phyloP scores from a whole-genome alignment of 2,797 vertebrate genomes.

The Pampus argenteus region DNA sequence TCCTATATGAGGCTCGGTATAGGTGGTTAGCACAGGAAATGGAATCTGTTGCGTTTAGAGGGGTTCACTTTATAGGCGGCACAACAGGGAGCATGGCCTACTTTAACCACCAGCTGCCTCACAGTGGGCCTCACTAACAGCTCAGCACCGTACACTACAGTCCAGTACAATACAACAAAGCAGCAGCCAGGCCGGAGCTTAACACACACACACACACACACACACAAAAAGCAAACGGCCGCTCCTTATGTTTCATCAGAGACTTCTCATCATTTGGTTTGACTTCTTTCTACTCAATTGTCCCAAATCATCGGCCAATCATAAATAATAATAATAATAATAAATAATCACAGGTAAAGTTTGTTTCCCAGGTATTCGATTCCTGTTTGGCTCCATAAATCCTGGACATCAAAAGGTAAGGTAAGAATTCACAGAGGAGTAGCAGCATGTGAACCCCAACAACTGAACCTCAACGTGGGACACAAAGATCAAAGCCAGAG shows the following conservation, averaged over 20 bases:
- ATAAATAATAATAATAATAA: too few relatives aligned
- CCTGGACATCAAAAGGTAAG: slow-evolving; percentile 46
- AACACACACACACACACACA: slow-evolving; percentile 22
- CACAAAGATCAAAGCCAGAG: slow-evolving; percentile 42
- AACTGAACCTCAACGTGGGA: slow-evolving; percentile 21
- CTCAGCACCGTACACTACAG: slow-evolving; percentile 55
- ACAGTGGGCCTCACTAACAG: slow-evolving; percentile 68
- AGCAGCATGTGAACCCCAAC: slow-evolving; percentile 19
- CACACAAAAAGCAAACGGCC: slow-evolving; percentile 1
- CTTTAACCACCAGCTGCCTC: slow-evolving; percentile 73
- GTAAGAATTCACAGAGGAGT: slow-evolving; percentile 34
- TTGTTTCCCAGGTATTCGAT: slow-evolving; percentile 3
- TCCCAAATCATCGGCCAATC: not conserved
- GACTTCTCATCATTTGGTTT: slow-evolving; percentile 5
- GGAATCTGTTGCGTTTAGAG: slow-evolving; percentile 41
- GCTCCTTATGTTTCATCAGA: slow-evolving; percentile 5
- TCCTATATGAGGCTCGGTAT: slow-evolving; percentile 34
- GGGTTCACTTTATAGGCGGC: slow-evolving; percentile 61
- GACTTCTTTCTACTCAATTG: slow-evolving; percentile 19
- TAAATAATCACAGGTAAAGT: slow-evolving; percentile 11
- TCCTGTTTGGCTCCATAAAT: slow-evolving; percentile 23
- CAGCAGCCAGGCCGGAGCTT: slow-evolving; percentile 25
- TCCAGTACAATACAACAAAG: slow-evolving; percentile 63
- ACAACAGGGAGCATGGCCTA: slow-evolving; percentile 69
- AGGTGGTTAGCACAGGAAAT: slow-evolving; percentile 49